Percentiles rank a stretch among this genome's conserved stretches.
Evolutionary conservation across 2,797 vertebrate genomes (phyloP).

Genomic region (Hybognathus amarus): DNA sequence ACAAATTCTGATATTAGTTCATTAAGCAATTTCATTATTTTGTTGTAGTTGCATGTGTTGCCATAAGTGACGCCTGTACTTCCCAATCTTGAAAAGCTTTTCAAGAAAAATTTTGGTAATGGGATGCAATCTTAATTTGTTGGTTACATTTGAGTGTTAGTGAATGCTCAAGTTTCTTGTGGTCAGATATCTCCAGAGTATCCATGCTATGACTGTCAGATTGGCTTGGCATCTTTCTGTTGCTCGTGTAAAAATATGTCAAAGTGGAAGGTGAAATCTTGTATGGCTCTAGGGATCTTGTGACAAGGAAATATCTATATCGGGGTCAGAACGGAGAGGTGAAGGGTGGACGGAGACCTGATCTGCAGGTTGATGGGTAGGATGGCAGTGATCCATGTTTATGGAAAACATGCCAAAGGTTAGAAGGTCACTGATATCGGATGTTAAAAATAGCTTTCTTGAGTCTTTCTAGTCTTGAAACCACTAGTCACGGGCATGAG

Average conservation of each 20-base stretch:
- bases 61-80: no score
- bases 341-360: background rate
- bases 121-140: background rate
- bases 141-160: background rate
- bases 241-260: conserved; percentile 6
- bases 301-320: conserved; percentile 38
- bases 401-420: conserved; percentile 23
- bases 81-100: no score
- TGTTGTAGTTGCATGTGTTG: no score
- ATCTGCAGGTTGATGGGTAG: background rate
- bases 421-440: conserved; percentile 16
- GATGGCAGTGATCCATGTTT: conserved; percentile 2
- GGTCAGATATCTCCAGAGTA: background rate
- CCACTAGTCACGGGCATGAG: conserved; percentile 14
- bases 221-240: background rate
- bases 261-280: conserved; percentile 45
- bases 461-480: background rate
- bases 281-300: background rate
- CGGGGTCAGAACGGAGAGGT: background rate
- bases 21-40: no score
- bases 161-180: background rate
- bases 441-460: background rate
- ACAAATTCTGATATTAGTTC: no score
- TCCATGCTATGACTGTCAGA: background rate
- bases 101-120: no score